Evolutionary conservation across 2,888 invertebrate species (phyloP), one percentile per base, ranked within the genome.

Genomic region (Macroteleia sp.): DNA sequence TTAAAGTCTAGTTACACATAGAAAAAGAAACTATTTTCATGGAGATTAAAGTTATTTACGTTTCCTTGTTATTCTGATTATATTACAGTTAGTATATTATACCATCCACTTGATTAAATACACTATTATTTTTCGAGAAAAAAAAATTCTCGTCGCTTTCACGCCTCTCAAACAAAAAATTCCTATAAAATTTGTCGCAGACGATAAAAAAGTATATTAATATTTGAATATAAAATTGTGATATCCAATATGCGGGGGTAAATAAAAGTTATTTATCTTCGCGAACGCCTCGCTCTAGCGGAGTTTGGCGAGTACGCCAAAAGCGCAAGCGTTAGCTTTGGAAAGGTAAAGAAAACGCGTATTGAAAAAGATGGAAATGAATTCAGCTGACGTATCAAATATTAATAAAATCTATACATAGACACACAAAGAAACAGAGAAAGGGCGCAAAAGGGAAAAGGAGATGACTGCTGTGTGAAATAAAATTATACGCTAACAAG

Each of bases 381-480:
- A 75, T 75, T 57, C 66, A 39, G 61, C 22, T 36, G 54, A 54
- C 54, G 52, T 61, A 67, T 66, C 42, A 66, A 75, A 66, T 67
- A 75, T 75, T 75, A 67, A 75, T 67, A 61, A 75, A 67, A 75
- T 57, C 25, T 57, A 59, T 42, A 64, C 17, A 50, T n/a, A 42
- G 12, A 12, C 34, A 34, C 14, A 22, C n/a, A 41, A 36, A 36
- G 14, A 61, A 9, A 14, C 30, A 28, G 32, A 8, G 14, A 44
- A 12, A 19, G 44, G 9, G n/a, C n/a, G n/a, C n/a, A n/a, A n/a
- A 12, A 12, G 34, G 14, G 3, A 34, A 12, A 14, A 12, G 30
- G 30, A 30, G 30, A 30, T 10, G 10, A 34, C 14, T 12, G 9
- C 12, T 14, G 32, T 36, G 74, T 44, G 61, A 67, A 67, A 67